phyloP scores from a whole-genome alignment of 2,113 vertebrate genomes.

The Catharus fuscescens region DNA sequence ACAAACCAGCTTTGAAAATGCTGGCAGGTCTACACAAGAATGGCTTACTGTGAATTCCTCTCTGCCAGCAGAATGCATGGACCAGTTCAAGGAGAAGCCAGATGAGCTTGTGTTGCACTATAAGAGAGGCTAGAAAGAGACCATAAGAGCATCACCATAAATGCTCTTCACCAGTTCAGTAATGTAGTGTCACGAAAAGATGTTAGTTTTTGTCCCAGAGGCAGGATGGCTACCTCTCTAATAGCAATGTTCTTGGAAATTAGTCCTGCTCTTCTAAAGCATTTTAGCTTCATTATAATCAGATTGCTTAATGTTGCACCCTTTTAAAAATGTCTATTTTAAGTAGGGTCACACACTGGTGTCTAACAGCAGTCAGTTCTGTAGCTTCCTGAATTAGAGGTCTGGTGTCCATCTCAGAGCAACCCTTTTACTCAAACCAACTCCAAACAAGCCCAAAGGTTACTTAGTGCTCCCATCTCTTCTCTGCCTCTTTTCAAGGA shows the following conservation, averaged over 20 bases:
- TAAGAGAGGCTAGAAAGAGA: background rate
- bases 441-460: background rate
- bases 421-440: background rate
- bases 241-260: background rate
- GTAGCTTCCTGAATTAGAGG: background rate
- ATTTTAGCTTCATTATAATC: background rate
- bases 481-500: background rate
- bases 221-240: background rate
- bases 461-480: background rate
- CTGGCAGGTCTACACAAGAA: background rate
- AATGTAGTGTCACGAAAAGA: background rate
- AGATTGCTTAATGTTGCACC: background rate
- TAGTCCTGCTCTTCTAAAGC: background rate
- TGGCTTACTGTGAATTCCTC: background rate
- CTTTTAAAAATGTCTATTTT: background rate
- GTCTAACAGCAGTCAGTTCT: background rate
- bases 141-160: background rate
- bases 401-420: background rate
- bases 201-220: background rate
- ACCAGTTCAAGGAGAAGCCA: background rate
- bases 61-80: background rate
- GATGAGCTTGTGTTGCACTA: background rate
- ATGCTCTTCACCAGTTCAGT: background rate
- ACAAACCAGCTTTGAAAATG: background rate
- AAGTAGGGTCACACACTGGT: background rate